These are phyloP conservation scores for Noctilio leporinus DNA, from an alignment of 2,113 vertebrate species.

Conservation along the genomic window DNA sequence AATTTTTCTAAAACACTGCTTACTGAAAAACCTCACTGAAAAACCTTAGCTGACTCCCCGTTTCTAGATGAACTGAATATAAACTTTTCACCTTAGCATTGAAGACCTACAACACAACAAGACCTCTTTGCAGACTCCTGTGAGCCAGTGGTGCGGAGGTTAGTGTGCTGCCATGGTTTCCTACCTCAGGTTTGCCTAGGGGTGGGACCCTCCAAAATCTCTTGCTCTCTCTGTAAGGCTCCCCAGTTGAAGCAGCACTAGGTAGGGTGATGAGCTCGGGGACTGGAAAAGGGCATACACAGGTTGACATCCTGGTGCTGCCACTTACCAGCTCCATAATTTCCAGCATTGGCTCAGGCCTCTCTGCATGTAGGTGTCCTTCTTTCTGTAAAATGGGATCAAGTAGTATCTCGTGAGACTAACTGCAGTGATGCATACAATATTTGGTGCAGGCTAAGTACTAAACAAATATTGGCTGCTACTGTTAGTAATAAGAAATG, in stretches of 20 bases:
- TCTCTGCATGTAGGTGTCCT: neutral
- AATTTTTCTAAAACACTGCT: constrained; percentile 48
- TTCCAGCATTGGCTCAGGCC: neutral
- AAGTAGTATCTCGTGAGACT: neutral
- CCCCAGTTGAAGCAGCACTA: neutral
- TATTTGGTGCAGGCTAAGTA: neutral
- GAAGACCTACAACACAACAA: neutral
- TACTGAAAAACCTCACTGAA: constrained; percentile 47
- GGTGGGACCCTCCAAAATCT: neutral
- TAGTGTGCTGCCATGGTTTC: rapidly evolving
- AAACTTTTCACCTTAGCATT: constrained; percentile 20
- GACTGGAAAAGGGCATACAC: neutral
- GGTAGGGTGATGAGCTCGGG: neutral
- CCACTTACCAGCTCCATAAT: neutral
- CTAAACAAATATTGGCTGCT: neutral
- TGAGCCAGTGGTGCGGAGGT: neutral
- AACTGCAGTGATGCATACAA: neutral
- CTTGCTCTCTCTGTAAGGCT: neutral
- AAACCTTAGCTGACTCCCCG: constrained; percentile 25
- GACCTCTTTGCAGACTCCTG: neutral
- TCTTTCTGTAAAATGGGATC: neutral
- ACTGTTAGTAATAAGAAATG: neutral
- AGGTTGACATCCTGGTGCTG: neutral
- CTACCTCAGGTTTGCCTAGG: neutral
- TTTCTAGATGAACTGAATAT: constrained; percentile 22